phyloP scores from a whole-genome alignment of 2,888 invertebrate genomes.

The Lepas anatifera region DNA sequence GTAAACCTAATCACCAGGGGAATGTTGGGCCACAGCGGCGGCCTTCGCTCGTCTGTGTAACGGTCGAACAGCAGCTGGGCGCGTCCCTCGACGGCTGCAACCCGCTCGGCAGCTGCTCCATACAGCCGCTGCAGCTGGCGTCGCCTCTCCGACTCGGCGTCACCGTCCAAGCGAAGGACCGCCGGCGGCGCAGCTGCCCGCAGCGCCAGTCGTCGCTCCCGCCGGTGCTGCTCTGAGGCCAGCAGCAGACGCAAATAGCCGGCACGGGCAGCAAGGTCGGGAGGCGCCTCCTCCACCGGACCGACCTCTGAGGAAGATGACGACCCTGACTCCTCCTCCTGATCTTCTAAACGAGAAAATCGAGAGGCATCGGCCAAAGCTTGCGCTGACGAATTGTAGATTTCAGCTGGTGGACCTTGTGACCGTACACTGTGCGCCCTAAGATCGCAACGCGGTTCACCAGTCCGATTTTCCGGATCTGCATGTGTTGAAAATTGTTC shows the following conservation, averaged over 20 bases:
- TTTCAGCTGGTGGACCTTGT: too few species aligned
- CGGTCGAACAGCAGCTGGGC: conserved; percentile 23
- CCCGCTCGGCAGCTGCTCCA: conserved; percentile 19
- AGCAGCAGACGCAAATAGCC: neutral
- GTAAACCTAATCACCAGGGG: conserved; percentile 17
- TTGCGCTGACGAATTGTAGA: too few species aligned
- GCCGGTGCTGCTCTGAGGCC: neutral
- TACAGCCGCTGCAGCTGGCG: conserved; percentile 23
- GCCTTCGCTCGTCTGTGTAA: conserved; percentile 17
- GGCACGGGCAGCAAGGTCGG: neutral
- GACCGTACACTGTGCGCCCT: too few species aligned
- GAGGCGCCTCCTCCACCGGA: neutral
- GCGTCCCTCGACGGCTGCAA: conserved; percentile 24
- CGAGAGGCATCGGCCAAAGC: too few species aligned
- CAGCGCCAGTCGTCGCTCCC: neutral
- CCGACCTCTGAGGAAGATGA: too few species aligned
- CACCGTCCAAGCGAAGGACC: neutral
- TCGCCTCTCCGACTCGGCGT: conserved; percentile 13
- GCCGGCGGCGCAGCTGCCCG: neutral
- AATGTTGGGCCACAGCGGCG: conserved; percentile 23
- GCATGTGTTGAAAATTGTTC: too few species aligned
- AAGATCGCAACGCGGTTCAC: too few species aligned
- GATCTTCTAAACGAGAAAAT: too few species aligned
- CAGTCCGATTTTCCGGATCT: too few species aligned
- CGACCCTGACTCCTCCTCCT: too few species aligned